Conservation (phyloP, 1,140 invertebrate genomes). For the Pectinophora gossypiella region DNA sequence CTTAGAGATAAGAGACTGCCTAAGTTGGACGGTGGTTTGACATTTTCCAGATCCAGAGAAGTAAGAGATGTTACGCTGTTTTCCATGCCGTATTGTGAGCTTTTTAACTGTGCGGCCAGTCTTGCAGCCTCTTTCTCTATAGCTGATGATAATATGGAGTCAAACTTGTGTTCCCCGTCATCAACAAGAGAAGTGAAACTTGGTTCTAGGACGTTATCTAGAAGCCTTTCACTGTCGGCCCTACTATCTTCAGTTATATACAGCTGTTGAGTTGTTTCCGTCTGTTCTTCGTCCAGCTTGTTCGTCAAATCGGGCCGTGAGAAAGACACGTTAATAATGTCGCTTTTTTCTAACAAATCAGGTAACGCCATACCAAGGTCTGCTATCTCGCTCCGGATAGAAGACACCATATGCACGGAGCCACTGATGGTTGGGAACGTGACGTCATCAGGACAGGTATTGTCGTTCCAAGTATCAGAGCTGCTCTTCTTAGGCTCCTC, state of each 20-base stretch:
- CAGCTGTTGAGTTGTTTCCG: conserved; percentile 1
- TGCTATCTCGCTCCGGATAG: conserved; percentile 79
- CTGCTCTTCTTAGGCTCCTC: conserved; percentile 30
- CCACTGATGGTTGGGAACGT: conserved; percentile 87
- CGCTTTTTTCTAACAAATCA: conserved; percentile 65
- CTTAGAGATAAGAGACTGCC: conserved; percentile 80
- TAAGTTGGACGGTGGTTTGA: conserved; percentile 87
- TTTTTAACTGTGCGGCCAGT: conserved; percentile 79
- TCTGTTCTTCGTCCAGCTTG: conserved; percentile 30
- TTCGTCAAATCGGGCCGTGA: conserved; percentile 57
- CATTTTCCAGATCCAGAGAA: conserved; percentile 82
- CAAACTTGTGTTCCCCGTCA: conserved; percentile 49
- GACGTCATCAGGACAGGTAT: conserved; percentile 83
- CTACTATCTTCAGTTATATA: conserved; percentile 20
- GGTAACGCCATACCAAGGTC: conserved; percentile 49
- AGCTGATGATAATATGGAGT: conserved; percentile 50
- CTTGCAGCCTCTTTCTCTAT: conserved; percentile 85
- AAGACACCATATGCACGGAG: conserved; percentile 81
- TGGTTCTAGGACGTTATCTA: conserved; percentile 47
- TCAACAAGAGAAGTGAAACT: conserved; percentile 47
- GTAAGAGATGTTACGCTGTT: conserved; percentile 74
- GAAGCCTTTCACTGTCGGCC: conserved; percentile 24
- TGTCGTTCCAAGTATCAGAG: conserved; percentile 85
- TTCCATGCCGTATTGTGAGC: conserved; percentile 66
- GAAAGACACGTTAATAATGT: conserved; percentile 29